Evolutionary conservation across 2,113 vertebrate genomes (phyloP), one percentile per base, ranked within the genome.

Genomic region (Phaethon lepturus): DNA sequence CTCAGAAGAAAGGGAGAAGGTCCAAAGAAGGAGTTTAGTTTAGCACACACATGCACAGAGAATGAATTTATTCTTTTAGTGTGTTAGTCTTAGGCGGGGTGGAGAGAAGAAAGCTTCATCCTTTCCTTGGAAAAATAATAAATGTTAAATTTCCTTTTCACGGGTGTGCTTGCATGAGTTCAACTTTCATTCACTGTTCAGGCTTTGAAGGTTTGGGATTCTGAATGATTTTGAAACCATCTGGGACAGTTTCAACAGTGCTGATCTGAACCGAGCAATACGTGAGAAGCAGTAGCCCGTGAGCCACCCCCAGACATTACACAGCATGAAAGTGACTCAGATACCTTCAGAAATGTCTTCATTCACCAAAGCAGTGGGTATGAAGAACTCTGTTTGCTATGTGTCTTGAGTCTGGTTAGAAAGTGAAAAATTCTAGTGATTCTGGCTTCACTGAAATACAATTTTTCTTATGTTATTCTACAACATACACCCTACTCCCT

Each of bases 141-240:
- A 91, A 78, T 58, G 73, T 4, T 55, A 93, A 92, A 82, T 83
- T 90, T 94, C 89, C 71, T 81, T 96, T 93, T 94, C 77, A 90
- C 6, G 5, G 14, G 16, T 73, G 47, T 52, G 29, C 50, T 80
- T 93, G 80, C 88, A 95, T 89, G 74, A 94, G 62, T 85, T 96
- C 14, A 74, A 63, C 90, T 92, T 96, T 97, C 92, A 91, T 92
- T 95, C 79, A 88, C 59, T 69, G 63, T 44, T 95, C n/a, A 74
- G 20, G 7, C 66, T 95, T 95, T 97, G 93, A 96, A 94, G 81
- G 42, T 62, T 91, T 88, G 62, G 78, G 42, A 80, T 91, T 74
- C 52, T 97, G 96, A 97, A 96, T 96, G 75, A 97, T 96, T 95
- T 79, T 88, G 95, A 97, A 97, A 97, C 93, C 85, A 15, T 22